These are phyloP conservation scores for Drosophila bocki DNA, from an alignment of 1,140 invertebrate genomes.

Conservation along the genomic window DNA sequence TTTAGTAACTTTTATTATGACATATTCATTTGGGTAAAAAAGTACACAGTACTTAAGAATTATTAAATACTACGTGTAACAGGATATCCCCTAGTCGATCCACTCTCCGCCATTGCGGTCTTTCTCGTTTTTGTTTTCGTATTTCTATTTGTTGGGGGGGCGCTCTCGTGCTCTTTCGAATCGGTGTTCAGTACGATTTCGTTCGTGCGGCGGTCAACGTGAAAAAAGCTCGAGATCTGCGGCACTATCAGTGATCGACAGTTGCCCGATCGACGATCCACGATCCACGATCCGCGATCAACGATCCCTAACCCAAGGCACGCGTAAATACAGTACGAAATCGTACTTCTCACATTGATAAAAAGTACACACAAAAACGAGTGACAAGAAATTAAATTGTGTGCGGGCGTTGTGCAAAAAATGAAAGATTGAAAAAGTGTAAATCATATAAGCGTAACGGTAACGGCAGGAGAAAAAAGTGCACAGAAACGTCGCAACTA, in stretches of 20 bases:
- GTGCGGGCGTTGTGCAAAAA: slow-evolving; percentile 31
- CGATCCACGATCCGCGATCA: slow-evolving; percentile 19
- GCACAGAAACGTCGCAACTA: slow-evolving; percentile 37
- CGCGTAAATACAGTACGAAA: slow-evolving; percentile 35
- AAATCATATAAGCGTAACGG: slow-evolving; percentile 49
- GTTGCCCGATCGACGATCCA: slow-evolving; percentile 8
- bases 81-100: not conserved
- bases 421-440: slow-evolving; percentile 24
- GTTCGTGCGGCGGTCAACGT: slow-evolving; percentile 66
- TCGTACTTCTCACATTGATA: slow-evolving; percentile 19
- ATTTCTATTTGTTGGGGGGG: slow-evolving; percentile 51
- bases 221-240: slow-evolving; percentile 22
- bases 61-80: not conserved
- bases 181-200: slow-evolving; percentile 59
- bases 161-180: slow-evolving; percentile 36
- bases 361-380: not conserved
- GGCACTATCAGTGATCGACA: slow-evolving; percentile 41
- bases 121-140: slow-evolving; percentile 56
- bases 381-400: not conserved
- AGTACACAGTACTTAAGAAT: not conserved
- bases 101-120: not conserved
- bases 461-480: slow-evolving; percentile 24
- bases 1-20: not conserved
- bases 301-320: slow-evolving; percentile 17
- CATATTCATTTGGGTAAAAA: not conserved